phyloP scores from a whole-genome alignment of 2,113 vertebrate genomes.

The Notothenia coriiceps region DNA sequence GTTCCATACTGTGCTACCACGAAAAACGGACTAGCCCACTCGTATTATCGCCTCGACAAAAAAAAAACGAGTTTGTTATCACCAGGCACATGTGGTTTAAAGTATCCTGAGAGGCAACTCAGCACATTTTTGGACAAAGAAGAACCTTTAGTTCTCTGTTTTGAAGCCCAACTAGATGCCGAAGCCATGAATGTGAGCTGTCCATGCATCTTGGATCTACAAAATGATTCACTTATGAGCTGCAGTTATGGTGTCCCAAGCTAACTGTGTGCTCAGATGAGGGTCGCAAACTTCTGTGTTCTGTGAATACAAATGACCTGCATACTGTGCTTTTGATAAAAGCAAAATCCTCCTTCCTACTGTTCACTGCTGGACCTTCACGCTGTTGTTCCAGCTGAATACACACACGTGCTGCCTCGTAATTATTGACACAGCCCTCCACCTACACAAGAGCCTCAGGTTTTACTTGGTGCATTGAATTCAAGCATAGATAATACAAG shows the following conservation, averaged over 20 bases:
- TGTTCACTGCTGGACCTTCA: slow-evolving; percentile 9
- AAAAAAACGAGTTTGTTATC: no score
- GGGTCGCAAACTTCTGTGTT: slow-evolving; percentile 3
- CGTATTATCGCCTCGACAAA: not conserved
- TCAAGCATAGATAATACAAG: not conserved
- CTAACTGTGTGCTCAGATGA: slow-evolving; percentile 36
- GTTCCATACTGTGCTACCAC: not conserved
- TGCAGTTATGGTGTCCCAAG: slow-evolving; percentile 39
- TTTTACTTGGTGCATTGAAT: not conserved
- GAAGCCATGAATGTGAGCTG: slow-evolving; percentile 28
- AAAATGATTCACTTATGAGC: slow-evolving; percentile 64
- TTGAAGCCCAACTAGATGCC: slow-evolving; percentile 47
- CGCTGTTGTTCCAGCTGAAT: slow-evolving; percentile 35
- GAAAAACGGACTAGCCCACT: not conserved
- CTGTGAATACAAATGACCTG: slow-evolving; percentile 23
- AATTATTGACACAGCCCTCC: slow-evolving; percentile 9
- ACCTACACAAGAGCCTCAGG: not conserved
- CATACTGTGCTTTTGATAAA: not conserved
- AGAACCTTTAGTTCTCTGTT: slow-evolving; percentile 10
- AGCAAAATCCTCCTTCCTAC: not conserved
- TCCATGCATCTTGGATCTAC: slow-evolving; percentile 35
- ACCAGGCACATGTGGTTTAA: slow-evolving; percentile 12
- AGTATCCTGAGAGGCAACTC: not conserved
- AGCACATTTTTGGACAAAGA: not conserved
- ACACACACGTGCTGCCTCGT: slow-evolving; percentile 31